Base-by-base conservation (phyloP, 1,140 invertebrate species). In the Monochamus saltuarius region DNA sequence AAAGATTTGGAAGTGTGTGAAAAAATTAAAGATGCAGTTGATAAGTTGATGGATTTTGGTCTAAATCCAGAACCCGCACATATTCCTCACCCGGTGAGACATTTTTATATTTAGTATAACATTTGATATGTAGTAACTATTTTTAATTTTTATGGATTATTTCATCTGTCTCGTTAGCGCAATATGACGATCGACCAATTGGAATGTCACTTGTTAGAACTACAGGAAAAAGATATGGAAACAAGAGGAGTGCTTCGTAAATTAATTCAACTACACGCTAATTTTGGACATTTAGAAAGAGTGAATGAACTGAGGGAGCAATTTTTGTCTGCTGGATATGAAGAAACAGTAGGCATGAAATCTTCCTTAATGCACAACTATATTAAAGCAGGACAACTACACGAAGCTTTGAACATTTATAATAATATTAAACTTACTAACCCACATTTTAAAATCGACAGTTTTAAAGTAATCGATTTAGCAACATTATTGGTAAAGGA, bases 381-480 rank as follows among this genome's bases (percentile, higher is more conserved):
- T 64, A 73, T 81, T n/a, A 77, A 77, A 50, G 67, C 75, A 38
- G 75, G 77, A 0, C 75, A 82, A 54, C 34, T 83, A 1, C 73
- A 81, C 1, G 62, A 79, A 38, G 82, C 84, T 1, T 72, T 80
- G 39, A 11, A 72, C 9, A 61, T 75, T 1, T 74, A 83, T 3
- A 65, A 77, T 0, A 74, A 82, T 35, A 64, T 86, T 0, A 79
- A 77, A 61, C 73, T 69, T 22, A 56, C 71, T 0, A 65, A 75
- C 10, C 71, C 77, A 1, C 69, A 78, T 36, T 85, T 85, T 70
- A 70, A 52, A 0, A 67, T 86, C 8, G 83, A 85, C 65, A 78
- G 77, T 42, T 79, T 72, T 58, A 86, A 86, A 73, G 72, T 85
- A 8, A 71, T 87, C 7, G 76, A 81, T 65, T 82, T 80, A 50